Percentiles rank a stretch among this genome's conserved stretches.
phyloP scores from a whole-genome alignment of 2,888 invertebrate species.

The Scrobipalpa costella region DNA sequence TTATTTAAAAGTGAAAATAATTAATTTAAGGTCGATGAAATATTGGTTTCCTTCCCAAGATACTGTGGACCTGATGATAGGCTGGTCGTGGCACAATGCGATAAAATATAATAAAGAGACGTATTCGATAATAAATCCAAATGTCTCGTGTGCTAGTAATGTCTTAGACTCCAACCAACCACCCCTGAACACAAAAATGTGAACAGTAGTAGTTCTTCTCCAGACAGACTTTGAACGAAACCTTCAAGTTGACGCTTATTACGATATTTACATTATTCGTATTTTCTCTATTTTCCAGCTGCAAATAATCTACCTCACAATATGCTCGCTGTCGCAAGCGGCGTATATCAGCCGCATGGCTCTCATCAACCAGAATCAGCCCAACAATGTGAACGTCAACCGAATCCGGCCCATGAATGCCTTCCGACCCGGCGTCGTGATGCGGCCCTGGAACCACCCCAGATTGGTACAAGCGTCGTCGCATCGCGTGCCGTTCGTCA shows the following conservation, averaged over 20 bases:
- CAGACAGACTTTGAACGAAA: too few species aligned
- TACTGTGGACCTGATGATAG: too few species aligned
- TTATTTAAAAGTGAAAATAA: too few species aligned
- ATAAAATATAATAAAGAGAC: too few species aligned
- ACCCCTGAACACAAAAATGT: too few species aligned
- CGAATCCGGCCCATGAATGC: constrained; percentile 42
- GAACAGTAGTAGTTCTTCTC: too few species aligned
- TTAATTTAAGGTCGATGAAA: too few species aligned
- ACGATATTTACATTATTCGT: not conserved
- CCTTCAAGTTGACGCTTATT: not conserved
- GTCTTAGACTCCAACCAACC: too few species aligned
- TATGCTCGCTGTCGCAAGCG: constrained; percentile 56
- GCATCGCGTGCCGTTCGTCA: constrained; percentile 60
- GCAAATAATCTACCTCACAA: constrained; percentile 48
- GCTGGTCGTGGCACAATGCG: too few species aligned
- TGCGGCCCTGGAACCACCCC: constrained; percentile 58
- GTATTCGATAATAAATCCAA: too few species aligned
- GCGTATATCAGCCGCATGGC: constrained; percentile 65
- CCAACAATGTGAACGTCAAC: constrained; percentile 49
- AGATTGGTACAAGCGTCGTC: constrained; percentile 56
- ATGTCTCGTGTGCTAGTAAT: too few species aligned
- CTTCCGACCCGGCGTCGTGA: constrained; percentile 64
- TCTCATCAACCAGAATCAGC: constrained; percentile 36
- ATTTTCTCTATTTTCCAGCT: constrained; percentile 34
- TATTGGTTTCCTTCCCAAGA: too few species aligned